Percentiles rank a stretch among this genome's conserved stretches.
Evolutionary conservation across 23 tunicate genomes (phyloP).

Genomic region (Botrylloides violaceus): DNA sequence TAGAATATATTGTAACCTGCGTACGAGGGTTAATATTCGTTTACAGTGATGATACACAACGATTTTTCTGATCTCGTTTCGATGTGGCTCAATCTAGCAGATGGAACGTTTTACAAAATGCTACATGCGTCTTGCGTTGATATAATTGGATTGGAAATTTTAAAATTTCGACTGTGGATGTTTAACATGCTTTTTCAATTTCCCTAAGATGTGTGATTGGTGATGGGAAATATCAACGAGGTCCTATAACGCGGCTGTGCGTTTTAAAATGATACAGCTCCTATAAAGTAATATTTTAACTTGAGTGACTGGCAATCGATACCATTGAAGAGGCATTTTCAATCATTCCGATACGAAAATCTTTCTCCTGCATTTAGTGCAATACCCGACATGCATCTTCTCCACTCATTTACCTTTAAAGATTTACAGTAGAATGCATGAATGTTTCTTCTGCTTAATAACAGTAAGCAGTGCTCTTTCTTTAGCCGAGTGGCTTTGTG

Average conservation of each 20-base stretch:
- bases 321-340: not conserved
- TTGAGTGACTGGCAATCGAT: not conserved
- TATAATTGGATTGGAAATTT: slow-evolving; percentile 15
- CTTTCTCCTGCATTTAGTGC: no score
- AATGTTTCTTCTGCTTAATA: no score
- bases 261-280: not conserved
- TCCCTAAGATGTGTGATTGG: not conserved
- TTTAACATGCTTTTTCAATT: slow-evolving; percentile 14
- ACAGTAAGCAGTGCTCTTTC: no score
- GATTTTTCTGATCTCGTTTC: not conserved
- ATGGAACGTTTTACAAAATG: not conserved
- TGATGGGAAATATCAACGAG: not conserved
- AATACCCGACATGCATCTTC: no score
- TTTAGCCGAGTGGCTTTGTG: no score
- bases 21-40: not conserved
- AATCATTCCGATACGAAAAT: no score
- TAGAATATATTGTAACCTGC: not conserved
- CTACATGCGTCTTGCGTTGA: not conserved
- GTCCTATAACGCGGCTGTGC: not conserved
- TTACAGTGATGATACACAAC: not conserved
- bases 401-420: no score
- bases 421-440: no score
- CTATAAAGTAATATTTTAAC: not conserved
- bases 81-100: not conserved
- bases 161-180: not conserved